phyloP scores from a whole-genome alignment of 2,888 invertebrate genomes.

The Scelioninae gen. 1 region DNA sequence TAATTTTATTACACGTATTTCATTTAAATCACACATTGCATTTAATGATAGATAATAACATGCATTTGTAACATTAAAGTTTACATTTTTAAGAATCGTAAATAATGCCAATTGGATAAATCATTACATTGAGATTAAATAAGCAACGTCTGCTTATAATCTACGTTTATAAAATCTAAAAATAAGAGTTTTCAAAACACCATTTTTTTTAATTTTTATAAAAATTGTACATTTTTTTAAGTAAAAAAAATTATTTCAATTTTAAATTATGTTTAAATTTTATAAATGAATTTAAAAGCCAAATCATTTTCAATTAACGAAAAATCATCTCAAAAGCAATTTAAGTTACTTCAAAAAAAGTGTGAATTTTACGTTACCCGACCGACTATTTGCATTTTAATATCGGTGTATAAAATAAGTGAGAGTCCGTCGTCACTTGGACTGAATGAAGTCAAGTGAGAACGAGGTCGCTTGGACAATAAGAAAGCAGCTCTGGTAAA shows the following conservation, averaged over 20 bases:
- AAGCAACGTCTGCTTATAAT: too few relatives aligned
- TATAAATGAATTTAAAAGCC: neutral
- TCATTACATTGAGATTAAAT: too few relatives aligned
- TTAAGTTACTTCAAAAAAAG: constrained; percentile 22
- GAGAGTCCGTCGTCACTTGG: constrained; percentile 29
- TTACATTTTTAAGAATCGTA: neutral
- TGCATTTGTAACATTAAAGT: neutral
- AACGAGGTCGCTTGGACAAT: constrained; percentile 51
- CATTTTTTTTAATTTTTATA: too few relatives aligned
- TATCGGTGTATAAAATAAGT: constrained; percentile 46
- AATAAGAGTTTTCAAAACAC: too few relatives aligned
- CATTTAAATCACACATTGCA: neutral
- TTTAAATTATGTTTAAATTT: too few relatives aligned
- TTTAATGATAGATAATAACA: neutral
- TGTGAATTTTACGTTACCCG: constrained; percentile 28
- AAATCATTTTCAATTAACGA: constrained; percentile 14
- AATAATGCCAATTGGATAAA: too few relatives aligned
- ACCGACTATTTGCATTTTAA: constrained; percentile 46
- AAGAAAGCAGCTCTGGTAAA: constrained; percentile 59
- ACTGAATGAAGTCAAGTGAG: constrained; percentile 45
- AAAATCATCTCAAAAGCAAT: constrained; percentile 17
- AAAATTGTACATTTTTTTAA: too few relatives aligned
- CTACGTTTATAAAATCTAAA: too few relatives aligned
- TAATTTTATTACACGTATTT: neutral
- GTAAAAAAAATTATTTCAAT: too few relatives aligned